Percentiles rank a stretch among this genome's conserved stretches.
Evolutionary conservation across 2,888 invertebrate species (phyloP).

Genomic region (Therioaphis trifolii): DNA sequence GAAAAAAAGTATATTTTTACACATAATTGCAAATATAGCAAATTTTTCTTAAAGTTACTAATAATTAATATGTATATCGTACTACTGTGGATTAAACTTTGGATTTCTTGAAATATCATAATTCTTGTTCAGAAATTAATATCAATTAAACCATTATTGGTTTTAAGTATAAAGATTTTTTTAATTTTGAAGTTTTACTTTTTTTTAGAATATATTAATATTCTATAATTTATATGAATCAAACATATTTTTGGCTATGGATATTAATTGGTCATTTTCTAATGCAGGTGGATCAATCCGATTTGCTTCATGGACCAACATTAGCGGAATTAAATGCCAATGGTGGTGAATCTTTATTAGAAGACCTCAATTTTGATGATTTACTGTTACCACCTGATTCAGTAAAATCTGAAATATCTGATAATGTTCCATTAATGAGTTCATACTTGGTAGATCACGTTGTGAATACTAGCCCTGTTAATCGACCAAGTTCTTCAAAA

Average conservation of each 20-base stretch:
- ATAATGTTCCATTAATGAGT: slow-evolving; percentile 53
- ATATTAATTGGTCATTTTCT: slow-evolving; percentile 67
- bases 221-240: neutral
- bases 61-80: too few species aligned
- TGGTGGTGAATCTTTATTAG: slow-evolving; percentile 75
- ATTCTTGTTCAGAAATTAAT: too few species aligned
- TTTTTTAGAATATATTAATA: neutral
- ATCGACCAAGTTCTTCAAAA: slow-evolving; percentile 59
- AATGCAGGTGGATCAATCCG: slow-evolving; percentile 88
- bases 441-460: slow-evolving; percentile 57
- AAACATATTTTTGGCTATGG: neutral
- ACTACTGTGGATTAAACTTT: too few species aligned
- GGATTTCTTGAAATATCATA: too few species aligned
- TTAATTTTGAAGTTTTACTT: neutral
- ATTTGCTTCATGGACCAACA: slow-evolving; percentile 78
- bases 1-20: too few species aligned
- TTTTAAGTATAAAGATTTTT: neutral
- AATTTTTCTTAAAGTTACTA: too few species aligned
- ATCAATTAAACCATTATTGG: neutral
- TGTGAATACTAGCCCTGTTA: slow-evolving; percentile 53
- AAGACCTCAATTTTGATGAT: slow-evolving; percentile 89
- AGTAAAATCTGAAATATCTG: slow-evolving; percentile 56
- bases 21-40: too few species aligned
- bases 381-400: slow-evolving; percentile 78
- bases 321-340: slow-evolving; percentile 84